phyloP scores from a whole-genome alignment of 2,888 invertebrate genomes.

The Agrochola macilenta region DNA sequence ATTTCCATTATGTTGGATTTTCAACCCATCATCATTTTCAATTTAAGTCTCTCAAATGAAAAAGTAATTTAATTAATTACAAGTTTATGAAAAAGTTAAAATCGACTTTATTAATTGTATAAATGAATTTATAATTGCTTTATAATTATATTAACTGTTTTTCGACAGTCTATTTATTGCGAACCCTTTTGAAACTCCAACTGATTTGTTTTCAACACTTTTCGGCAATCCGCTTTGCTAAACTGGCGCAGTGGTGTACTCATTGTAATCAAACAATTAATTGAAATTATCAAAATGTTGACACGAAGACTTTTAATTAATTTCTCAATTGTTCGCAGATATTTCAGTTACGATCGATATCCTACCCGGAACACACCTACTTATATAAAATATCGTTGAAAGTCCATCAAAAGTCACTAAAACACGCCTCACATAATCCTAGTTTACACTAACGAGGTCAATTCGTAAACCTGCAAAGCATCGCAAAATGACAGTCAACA shows the following conservation, averaged over 20 bases:
- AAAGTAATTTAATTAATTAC: constrained; percentile 14
- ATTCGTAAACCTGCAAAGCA: not conserved
- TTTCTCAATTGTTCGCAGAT: not conserved
- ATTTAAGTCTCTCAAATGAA: constrained; percentile 4
- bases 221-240: not conserved
- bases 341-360: not conserved
- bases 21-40: constrained; percentile 1
- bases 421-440: not conserved
- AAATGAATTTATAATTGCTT: constrained; percentile 44
- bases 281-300: not conserved
- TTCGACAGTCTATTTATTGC: constrained; percentile 6
- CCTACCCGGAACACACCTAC: not conserved
- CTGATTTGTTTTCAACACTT: constrained; percentile 32
- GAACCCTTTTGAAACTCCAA: constrained; percentile 27
- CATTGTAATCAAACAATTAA: not conserved
- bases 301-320: not conserved
- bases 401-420: not conserved
- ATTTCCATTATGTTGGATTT: not conserved
- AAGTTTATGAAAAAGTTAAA: constrained; percentile 16
- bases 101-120: constrained; percentile 25
- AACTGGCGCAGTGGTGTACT: not conserved
- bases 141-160: constrained; percentile 30
- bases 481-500: constrained; percentile 10
- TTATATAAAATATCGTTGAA: not conserved
- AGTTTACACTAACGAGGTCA: constrained; percentile 16